Evolutionary conservation across 2,797 vertebrate species (phyloP).

Genomic region (Toxotes lorentzi): DNA sequence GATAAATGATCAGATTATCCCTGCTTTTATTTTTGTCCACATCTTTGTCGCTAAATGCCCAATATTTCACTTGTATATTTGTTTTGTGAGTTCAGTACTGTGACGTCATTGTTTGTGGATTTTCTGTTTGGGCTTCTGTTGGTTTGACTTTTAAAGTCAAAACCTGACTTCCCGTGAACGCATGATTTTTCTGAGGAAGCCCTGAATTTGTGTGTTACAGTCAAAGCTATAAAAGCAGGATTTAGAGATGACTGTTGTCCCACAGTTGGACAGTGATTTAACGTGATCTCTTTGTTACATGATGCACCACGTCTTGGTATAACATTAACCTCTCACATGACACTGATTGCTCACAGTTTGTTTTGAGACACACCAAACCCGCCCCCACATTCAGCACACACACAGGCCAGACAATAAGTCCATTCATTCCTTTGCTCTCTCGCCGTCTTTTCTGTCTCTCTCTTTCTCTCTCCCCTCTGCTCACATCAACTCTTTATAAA

Average conservation of each 20-base stretch:
- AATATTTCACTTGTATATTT: background rate
- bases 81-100: background rate
- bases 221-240: background rate
- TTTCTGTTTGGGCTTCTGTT: background rate
- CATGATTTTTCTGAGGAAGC: background rate
- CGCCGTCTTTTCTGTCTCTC: slow-evolving; percentile 7
- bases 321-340: slow-evolving; percentile 59
- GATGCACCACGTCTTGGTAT: slow-evolving; percentile 12
- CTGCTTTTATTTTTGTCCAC: background rate
- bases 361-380: slow-evolving; percentile 48
- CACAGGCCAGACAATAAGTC: slow-evolving; percentile 56
- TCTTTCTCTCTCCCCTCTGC: slow-evolving; percentile 22
- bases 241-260: background rate
- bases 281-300: slow-evolving; percentile 23
- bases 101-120: background rate
- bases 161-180: background rate
- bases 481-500: slow-evolving; percentile 47
- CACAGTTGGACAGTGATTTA: background rate
- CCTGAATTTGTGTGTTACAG: background rate
- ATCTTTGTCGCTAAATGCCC: background rate
- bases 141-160: slow-evolving; percentile 12
- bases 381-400: slow-evolving; percentile 2
- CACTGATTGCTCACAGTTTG: slow-evolving; percentile 59
- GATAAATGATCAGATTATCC: background rate
- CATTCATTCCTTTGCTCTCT: slow-evolving; percentile 59